A percentile compares a stretch with the other conserved stretches of the same genome.
These are phyloP conservation scores for Clamator glandarius DNA, from an alignment of 2,797 vertebrate genomes.

Conservation along the genomic window DNA sequence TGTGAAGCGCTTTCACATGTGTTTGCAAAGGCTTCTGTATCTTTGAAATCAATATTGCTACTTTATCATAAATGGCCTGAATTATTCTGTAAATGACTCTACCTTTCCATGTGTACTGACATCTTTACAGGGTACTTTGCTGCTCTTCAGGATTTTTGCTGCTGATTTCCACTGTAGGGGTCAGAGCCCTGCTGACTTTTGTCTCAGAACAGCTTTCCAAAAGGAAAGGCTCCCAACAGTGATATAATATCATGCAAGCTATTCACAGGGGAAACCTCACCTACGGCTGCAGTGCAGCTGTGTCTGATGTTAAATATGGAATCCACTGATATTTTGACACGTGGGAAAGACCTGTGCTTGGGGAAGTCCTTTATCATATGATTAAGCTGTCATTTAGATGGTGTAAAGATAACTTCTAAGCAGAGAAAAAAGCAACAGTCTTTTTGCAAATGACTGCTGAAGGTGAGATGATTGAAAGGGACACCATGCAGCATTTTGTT, in stretches of 20 bases:
- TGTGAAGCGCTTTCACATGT: not conserved
- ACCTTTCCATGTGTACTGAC: not conserved
- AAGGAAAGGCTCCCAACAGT: not conserved
- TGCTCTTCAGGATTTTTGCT: not conserved
- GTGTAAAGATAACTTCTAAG: constrained; percentile 9
- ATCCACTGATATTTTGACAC: constrained; percentile 21
- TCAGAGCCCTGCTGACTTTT: not conserved
- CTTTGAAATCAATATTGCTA: not conserved
- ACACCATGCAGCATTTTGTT: constrained; percentile 28
- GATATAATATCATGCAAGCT: not conserved
- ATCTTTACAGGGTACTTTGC: not conserved
- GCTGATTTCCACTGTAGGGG: not conserved
- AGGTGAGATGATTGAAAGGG: not conserved
- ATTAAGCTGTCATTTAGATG: constrained; percentile 40
- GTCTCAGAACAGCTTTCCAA: not conserved
- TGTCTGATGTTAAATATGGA: not conserved
- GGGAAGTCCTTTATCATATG: constrained; percentile 20
- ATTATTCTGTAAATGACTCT: not conserved
- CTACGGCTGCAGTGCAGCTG: not conserved
- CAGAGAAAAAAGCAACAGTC: not conserved
- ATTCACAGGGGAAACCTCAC: not conserved
- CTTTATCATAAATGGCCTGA: not conserved
- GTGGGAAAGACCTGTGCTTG: constrained; percentile 1
- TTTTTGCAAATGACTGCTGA: constrained; percentile 11
- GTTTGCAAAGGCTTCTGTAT: not conserved